Evolutionary conservation across 2,888 invertebrate species (phyloP), one percentile per base, ranked within the genome.

Genomic region (Zygogramma bicolorata): DNA sequence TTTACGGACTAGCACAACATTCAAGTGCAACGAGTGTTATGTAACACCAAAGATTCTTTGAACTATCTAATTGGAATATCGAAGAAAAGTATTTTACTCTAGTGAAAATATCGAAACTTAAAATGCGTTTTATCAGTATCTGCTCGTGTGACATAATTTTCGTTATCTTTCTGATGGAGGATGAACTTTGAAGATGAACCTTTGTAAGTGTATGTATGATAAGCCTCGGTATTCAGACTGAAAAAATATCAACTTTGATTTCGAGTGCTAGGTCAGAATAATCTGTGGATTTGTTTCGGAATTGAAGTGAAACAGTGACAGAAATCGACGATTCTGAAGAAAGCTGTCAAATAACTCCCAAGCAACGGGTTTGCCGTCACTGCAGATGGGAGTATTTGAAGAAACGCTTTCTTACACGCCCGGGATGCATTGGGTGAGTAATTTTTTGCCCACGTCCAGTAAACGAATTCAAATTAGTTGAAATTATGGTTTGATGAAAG

Each of bases 331-430:
- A 85, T 86, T 84, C 85, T 84, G 85, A 81, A 60, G 61, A 72
- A 75, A 70, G 72, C 73, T 75, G 78, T 76, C 77, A 77, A 70
- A 78, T 69, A 76, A 77, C 74, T 78, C 77, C 74, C 73, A 76
- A 77, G 79, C 80, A 71, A 71, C 77, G 81, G 86, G 82, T 80
- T 83, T 83, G 86, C 85, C 86, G 86, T 86, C 89, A 87, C 90
- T 90, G 92, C 94, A 94, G 94, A 95, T 95, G 95, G 95, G 95
- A 94, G 94, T 95, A 90, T 95, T 93, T 93, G 94, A 94, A 92
- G 94, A 94, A 90, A 90, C 91, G 89, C 89, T 89, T 88, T 89
- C 89, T 88, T 90, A 92, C 90, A 92, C 93, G 92, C 93, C 93
- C 93, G 95, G 92, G 91, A 93, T 95, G 95, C 95, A 95, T 93